phyloP scores from a whole-genome alignment of 2,888 invertebrate species.

The Rapana venosa region DNA sequence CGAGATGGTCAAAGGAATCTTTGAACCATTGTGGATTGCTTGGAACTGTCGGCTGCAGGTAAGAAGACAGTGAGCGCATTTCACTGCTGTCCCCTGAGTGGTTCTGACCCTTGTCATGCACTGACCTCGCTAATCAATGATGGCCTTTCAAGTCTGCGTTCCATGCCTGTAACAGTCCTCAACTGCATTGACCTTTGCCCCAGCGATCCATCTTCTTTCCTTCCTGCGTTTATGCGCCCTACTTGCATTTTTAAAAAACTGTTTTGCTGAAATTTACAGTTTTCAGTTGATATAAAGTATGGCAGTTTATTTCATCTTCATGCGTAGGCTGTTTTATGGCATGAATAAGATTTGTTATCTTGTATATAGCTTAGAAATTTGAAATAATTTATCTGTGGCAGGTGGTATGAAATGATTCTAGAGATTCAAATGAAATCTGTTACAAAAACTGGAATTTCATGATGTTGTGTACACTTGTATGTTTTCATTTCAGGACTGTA shows the following conservation, averaged over 20 bases:
- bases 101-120: background rate
- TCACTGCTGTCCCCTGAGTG: conserved; percentile 36
- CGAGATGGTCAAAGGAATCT: conserved; percentile 8
- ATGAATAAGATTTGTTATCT: too few species aligned
- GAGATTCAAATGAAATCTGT: too few species aligned
- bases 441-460: too few species aligned
- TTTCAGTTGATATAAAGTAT: background rate
- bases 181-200: background rate
- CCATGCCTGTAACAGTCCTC: background rate
- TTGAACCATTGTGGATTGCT: background rate
- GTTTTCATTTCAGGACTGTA: too few species aligned
- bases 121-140: conserved; percentile 12
- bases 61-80: conserved; percentile 33
- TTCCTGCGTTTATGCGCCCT: conserved; percentile 15
- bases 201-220: background rate
- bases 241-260: background rate
- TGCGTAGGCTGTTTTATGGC: too few species aligned
- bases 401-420: too few species aligned
- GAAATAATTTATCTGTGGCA: too few species aligned
- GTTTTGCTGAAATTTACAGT: background rate
- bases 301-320: background rate
- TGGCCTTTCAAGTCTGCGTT: background rate
- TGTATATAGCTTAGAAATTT: too few species aligned
- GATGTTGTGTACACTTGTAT: too few species aligned
- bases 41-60: background rate